These are phyloP conservation scores for Ceratosolen solmsi DNA, from an alignment of 1,140 invertebrate genomes.

Conservation along the genomic window DNA sequence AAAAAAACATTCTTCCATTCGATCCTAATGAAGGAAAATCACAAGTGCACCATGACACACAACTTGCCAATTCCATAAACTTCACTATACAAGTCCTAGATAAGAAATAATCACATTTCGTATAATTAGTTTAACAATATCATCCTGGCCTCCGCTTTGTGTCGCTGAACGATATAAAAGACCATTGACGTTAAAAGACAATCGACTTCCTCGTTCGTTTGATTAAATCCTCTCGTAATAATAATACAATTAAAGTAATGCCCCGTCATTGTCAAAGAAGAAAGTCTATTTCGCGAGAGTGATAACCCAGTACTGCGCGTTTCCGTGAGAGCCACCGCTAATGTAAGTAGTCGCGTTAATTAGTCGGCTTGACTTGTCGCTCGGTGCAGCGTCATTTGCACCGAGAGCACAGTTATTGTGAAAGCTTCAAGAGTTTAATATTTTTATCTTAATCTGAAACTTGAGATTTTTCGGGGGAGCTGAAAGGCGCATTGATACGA, in stretches of 20 bases:
- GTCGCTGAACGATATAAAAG: conserved; percentile 2
- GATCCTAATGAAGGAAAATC: too few relatives aligned
- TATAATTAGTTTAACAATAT: background rate
- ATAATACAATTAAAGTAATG: conserved; percentile 50
- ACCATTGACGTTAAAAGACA: conserved; percentile 20
- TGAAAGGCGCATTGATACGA: background rate
- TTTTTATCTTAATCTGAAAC: background rate
- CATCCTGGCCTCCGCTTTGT: background rate
- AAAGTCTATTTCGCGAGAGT: conserved; percentile 20
- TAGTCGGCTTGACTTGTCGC: background rate
- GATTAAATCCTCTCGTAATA: conserved; percentile 18
- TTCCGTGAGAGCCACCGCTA: conserved; percentile 34
- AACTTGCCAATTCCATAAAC: too few relatives aligned
- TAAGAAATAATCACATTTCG: conserved; percentile 7
- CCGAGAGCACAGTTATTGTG: background rate
- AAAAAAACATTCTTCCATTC: too few relatives aligned
- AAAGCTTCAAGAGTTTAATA: background rate
- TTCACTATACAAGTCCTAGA: background rate
- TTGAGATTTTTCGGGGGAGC: background rate
- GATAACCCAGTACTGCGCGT: background rate
- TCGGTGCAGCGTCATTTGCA: background rate
- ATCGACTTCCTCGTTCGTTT: conserved; percentile 44
- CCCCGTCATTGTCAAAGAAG: conserved; percentile 49
- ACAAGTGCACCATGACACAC: too few relatives aligned
- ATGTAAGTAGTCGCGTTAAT: background rate